phyloP scores from a whole-genome alignment of 2,797 vertebrate genomes.

The Lagodon rhomboides region DNA sequence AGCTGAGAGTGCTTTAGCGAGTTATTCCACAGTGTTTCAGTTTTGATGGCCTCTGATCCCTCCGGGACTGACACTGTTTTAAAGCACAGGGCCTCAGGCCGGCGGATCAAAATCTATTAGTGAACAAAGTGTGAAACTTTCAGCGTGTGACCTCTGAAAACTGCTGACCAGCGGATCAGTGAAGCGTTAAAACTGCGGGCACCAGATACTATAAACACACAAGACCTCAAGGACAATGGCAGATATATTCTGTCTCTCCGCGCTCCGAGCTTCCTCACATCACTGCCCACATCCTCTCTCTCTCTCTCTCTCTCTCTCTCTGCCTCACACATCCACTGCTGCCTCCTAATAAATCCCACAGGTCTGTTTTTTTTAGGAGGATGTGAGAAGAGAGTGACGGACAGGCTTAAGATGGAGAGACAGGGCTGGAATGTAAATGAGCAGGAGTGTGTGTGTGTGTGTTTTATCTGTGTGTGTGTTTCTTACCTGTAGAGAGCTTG shows the following conservation, averaged over 20 bases:
- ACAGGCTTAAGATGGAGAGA: constrained; percentile 52
- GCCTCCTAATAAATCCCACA: constrained; percentile 63
- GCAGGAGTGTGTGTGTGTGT: constrained; percentile 2
- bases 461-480: constrained; percentile 23
- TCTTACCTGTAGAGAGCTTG: constrained; percentile 92
- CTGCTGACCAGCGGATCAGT: constrained; percentile 65
- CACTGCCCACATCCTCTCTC: constrained; percentile 21
- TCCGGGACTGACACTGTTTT: constrained; percentile 20
- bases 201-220: constrained; percentile 60
- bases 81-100: constrained; percentile 16
- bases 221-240: constrained; percentile 70
- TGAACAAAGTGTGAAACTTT: constrained; percentile 61
- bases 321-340: constrained; percentile 20
- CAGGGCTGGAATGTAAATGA: constrained; percentile 59
- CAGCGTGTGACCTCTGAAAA: constrained; percentile 70
- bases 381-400: constrained; percentile 39
- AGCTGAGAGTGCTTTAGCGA: constrained; percentile 13
- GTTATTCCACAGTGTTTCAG: constrained; percentile 26
- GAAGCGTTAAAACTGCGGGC: constrained; percentile 69
- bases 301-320: not conserved
- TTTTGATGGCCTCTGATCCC: constrained; percentile 13
- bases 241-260: constrained; percentile 28
- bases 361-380: constrained; percentile 27
- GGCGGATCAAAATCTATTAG: constrained; percentile 61
- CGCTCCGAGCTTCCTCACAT: constrained; percentile 58